A percentile compares a stretch with the other conserved stretches of the same genome.
phyloP scores from a whole-genome alignment of 2,113 vertebrate species.

The Ahaetulla prasina region DNA sequence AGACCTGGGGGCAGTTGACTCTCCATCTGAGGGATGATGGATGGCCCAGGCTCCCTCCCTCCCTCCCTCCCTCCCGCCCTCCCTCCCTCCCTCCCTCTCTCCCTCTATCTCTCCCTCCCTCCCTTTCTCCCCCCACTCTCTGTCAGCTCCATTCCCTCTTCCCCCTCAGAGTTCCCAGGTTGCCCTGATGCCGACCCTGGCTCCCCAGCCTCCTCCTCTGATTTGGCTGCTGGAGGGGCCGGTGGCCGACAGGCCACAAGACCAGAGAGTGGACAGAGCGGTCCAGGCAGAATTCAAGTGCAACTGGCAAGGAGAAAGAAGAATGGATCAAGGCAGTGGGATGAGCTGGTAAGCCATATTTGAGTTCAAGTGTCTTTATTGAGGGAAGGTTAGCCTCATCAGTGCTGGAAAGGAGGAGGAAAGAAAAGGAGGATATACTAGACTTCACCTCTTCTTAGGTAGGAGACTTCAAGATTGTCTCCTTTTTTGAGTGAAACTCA shows the following conservation, averaged over 20 bases:
- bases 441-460: not conserved
- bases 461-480: not conserved
- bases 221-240: too few species aligned
- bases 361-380: not conserved
- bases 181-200: too few species aligned
- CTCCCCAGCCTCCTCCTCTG: too few species aligned
- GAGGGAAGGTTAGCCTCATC: not conserved
- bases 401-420: not conserved
- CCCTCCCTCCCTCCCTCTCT: too few species aligned
- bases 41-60: too few species aligned
- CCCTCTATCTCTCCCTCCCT: too few species aligned
- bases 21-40: too few species aligned
- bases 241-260: not conserved
- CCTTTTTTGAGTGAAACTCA: not conserved
- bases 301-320: not conserved
- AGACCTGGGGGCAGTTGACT: too few species aligned
- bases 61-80: too few species aligned
- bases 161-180: too few species aligned
- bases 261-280: not conserved
- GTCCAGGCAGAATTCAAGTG: not conserved
- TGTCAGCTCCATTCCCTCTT: too few species aligned
- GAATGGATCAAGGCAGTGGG: not conserved
- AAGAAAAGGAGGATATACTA: not conserved
- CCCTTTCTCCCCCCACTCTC: too few species aligned
- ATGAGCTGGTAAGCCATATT: not conserved